Base-by-base conservation (phyloP, 2,113 vertebrate genomes). In the Cebus imitator region DNA sequence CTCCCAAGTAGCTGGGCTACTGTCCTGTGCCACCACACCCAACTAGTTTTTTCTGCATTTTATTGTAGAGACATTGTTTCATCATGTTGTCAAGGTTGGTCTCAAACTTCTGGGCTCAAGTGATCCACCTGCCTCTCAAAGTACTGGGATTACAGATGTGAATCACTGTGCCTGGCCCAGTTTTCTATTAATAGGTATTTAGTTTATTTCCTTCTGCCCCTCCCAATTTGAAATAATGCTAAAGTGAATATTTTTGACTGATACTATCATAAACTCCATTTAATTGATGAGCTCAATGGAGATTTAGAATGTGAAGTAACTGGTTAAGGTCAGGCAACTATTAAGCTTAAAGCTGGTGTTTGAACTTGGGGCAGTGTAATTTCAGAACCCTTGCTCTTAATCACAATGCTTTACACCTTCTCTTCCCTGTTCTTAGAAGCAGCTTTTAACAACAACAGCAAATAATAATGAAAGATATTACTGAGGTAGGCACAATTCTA, bases 401-500 rank as follows among this genome's bases (percentile, higher is more conserved):
- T 79, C 78, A 76, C n/a, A 90, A 0, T 64, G 88, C 64, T 95
- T 78, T 80, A 57, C 4, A 76, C 55, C 30, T 58, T 83, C 50
- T 40, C 25, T 89, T 93, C 43, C 35, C 40, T 85, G 85, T 89
- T 82, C 80, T 97, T 93, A 66, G 48, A 95, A 90, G 55, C 81
- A 83, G 48, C 52, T 79, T 88, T 93, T 64, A 73, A 79, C 20
- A 82, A 73, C 23, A 73, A 17, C 17, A 95, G 55, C 37, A 61
- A 72, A 43, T 79, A 91, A 48, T n/a, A 25, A 55, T 30, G 35
- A 45, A 55, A 50, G 8, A 72, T 14, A 52, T 96, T 90, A 50
- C 76, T 70, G 50, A 87, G 30, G 9, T 37, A 81, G 64, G 57
- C 64, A 64, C 14, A 64, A 8, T 50, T 80, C 75, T 90, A 30